Evolutionary conservation across 2,888 invertebrate species (phyloP).

Genomic region (Zaprionus lineosus): DNA sequence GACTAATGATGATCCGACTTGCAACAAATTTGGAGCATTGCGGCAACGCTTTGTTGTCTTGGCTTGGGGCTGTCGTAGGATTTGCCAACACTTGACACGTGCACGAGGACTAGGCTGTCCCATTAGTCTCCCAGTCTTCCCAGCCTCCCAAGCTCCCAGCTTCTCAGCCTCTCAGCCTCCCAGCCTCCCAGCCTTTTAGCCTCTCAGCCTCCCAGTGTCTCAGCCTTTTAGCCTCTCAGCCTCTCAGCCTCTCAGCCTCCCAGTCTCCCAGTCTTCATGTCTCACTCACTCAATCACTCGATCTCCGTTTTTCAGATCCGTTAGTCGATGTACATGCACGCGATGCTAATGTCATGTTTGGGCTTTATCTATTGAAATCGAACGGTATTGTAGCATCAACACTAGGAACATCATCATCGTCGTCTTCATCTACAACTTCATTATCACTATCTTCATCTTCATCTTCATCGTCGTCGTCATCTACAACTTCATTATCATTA

Average conservation of each 20-base stretch:
- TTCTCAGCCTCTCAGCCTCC: too few species aligned
- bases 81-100: slow-evolving; percentile 24
- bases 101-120: slow-evolving; percentile 9
- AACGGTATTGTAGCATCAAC: slow-evolving; percentile 28
- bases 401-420: not conserved
- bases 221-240: too few species aligned
- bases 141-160: too few species aligned
- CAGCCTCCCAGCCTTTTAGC: too few species aligned
- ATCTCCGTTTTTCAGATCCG: slow-evolving; percentile 15
- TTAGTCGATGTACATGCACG: slow-evolving; percentile 38
- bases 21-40: slow-evolving; percentile 63
- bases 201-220: too few species aligned
- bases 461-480: slow-evolving; percentile 1
- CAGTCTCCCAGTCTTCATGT: too few species aligned
- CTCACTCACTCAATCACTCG: not conserved
- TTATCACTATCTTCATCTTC: not conserved
- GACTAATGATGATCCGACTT: slow-evolving; percentile 61
- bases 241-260: too few species aligned
- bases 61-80: not conserved
- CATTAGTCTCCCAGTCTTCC: not conserved
- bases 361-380: slow-evolving; percentile 7
- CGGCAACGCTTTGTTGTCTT: slow-evolving; percentile 5
- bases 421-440: not conserved
- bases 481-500: not conserved
- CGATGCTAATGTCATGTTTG: slow-evolving; percentile 35